Conservation (phyloP, 2,113 vertebrate genomes). For the Alexandromys fortis region DNA sequence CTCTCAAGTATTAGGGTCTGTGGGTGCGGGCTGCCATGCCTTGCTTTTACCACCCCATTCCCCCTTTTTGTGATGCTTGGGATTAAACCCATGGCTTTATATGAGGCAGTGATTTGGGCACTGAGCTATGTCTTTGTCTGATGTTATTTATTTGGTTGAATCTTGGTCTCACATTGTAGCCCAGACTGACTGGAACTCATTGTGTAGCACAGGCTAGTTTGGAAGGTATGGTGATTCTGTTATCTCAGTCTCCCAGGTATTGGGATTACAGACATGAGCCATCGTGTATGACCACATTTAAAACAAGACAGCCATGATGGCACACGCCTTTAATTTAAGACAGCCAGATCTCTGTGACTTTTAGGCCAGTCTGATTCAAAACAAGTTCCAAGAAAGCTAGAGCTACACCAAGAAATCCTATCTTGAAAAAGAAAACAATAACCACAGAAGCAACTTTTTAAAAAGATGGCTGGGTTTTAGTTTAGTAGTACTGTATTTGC, state of each 20-base stretch:
- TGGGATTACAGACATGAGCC: background rate
- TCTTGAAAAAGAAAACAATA: background rate
- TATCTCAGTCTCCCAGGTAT: background rate
- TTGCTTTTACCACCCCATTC: background rate
- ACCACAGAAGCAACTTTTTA: background rate
- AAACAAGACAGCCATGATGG: too few relatives aligned
- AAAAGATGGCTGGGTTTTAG: background rate
- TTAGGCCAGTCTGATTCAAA: background rate
- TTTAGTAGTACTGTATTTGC: background rate
- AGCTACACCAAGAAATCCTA: too few relatives aligned
- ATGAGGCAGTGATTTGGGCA: background rate
- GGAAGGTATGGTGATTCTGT: background rate
- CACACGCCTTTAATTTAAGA: too few relatives aligned
- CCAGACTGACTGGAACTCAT: background rate
- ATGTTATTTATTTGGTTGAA: background rate
- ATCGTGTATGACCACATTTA: background rate
- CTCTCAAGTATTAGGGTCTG: background rate
- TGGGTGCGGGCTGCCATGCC: background rate
- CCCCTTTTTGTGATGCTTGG: background rate
- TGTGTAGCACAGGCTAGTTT: background rate
- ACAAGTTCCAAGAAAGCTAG: too few relatives aligned
- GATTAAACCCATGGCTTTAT: background rate
- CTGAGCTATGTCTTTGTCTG: background rate
- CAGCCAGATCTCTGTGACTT: background rate
- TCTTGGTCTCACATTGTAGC: background rate